phyloP scores from a whole-genome alignment of 2,888 invertebrate species.

The Morpho deidamia region DNA sequence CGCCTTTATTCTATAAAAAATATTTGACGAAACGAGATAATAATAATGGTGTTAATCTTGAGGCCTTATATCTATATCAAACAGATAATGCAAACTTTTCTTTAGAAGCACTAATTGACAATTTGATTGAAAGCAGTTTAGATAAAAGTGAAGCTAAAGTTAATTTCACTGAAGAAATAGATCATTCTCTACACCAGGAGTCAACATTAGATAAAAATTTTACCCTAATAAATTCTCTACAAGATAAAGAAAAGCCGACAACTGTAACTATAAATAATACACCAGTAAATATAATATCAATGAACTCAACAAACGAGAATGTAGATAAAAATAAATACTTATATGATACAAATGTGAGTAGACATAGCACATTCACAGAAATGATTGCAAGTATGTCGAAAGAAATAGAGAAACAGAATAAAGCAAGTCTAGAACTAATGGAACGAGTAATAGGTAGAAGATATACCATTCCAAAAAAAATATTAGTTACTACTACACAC shows the following conservation, averaged over 20 bases:
- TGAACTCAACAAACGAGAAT: constrained; percentile 35
- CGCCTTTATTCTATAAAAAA: constrained; percentile 46
- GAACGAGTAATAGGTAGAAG: constrained; percentile 28
- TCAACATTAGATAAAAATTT: constrained; percentile 20
- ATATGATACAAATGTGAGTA: constrained; percentile 20
- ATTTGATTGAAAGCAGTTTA: constrained; percentile 44
- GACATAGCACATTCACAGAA: constrained; percentile 21
- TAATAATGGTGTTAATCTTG: constrained; percentile 29
- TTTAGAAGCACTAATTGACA: constrained; percentile 49
- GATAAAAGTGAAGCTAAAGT: constrained; percentile 24
- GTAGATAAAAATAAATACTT: constrained; percentile 35
- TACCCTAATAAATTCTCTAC: background rate
- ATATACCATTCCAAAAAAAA: background rate
- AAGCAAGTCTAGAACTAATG: constrained; percentile 46
- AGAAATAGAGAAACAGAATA: constrained; percentile 51
- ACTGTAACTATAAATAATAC: background rate
- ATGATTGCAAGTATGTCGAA: constrained; percentile 46
- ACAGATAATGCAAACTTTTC: constrained; percentile 36
- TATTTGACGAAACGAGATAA: constrained; percentile 38
- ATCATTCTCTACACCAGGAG: constrained; percentile 4
- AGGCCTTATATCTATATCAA: constrained; percentile 34
- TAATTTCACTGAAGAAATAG: constrained; percentile 2
- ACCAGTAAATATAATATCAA: constrained; percentile 6
- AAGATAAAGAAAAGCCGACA: background rate
- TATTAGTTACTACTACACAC: background rate